Evolutionary conservation across 2,888 invertebrate species (phyloP), one percentile per base, ranked within the genome.

Genomic region (Gonocerus acuteangulatus): DNA sequence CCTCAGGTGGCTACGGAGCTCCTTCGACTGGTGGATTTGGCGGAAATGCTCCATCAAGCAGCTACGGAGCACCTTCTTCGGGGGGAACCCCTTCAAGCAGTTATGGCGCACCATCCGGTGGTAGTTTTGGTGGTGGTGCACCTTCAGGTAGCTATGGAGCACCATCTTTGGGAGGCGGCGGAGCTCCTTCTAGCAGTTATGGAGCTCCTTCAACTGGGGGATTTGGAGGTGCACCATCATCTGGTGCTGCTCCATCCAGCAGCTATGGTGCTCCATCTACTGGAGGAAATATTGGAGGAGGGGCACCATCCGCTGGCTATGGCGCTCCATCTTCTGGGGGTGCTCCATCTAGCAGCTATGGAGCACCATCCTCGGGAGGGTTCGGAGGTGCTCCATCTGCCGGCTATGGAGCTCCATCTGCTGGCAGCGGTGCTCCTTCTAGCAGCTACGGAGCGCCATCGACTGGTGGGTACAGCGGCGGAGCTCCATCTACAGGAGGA

Each of bases 311-410:
- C 6, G 6, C 22, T n/a, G 11, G 42, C 16, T 36, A 47, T 16
- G 56, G 62, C 4, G 54, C 47, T 36, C 56, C 61, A 2, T 34
- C 60, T 7, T 15, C 21, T 15, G 54, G 52, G 2, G 23, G 27
- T 9, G 45, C 63, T 39, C 67, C 69, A n/a, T 67, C 68, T 6
- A 58, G 62, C 2, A 64, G 58, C 2, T 68, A 69, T 4, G 70
- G 65, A 11, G 64, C 65, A n/a, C 67, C 65, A 3, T 54, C 64
- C 2, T 1, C 34, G 7, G 32, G 27, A 11, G 9, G 13, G 7
- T 11, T 65, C 11, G 51, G 66, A 62, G 44, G 19, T 19, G 18
- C 56, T 21, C 44, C 42, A 7, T 21, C 21, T 4, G 15, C 48
- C 2, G 34, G 47, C 15, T 66, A 64, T 51, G 62, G 62, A 15